Base-by-base conservation (phyloP, 2,113 vertebrate genomes). In the Apodemus sylvaticus region DNA sequence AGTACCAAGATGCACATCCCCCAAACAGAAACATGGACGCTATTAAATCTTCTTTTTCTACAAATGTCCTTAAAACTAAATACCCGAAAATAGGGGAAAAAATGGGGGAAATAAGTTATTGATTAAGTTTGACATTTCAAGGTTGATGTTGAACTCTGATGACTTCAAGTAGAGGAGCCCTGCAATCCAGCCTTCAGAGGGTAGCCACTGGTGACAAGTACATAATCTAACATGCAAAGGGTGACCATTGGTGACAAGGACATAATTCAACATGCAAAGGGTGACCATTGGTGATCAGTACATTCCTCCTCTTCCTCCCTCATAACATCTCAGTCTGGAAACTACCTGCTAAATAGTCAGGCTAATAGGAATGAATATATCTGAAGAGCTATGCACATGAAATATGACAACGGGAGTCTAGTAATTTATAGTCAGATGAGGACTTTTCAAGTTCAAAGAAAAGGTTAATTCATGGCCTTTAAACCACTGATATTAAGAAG, bases 401-500 rank as follows among this genome's bases (percentile, higher is more conserved):
- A 64, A 29, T 64, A 62, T 85, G 87, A 60, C 48, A 60, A 66
- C 31, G 45, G 20, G 5, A 73, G 12, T 68, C 39, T 31, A 74
- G 26, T n/a, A 78, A 74, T 60, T 91, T 83, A 91, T 5, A 90
- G 82, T 22, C 42, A 81, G 29, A 66, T 77, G 55, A 91, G 42
- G 64, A 62, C 26, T 29, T 62, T 58, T 90, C 42, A 82, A 83
- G n/a, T 87, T 90, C 29, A 87, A 34, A 73, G 64, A 64, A 78
- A 91, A 71, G 36, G 29, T 73, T 87, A 48, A 86, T 77, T 95
- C n/a, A 77, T 34, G 9, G 34, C 16, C n/a, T 90, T 83, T 76
- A 83, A 86, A 89, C 94, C 87, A 85, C 26, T 85, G 74, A 92
- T 58, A 26, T 51, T 89, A 95, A 93, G 89, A 89, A 79, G 64